phyloP scores from a whole-genome alignment of 1,140 invertebrate genomes.

The Temnothorax curvispinosus region DNA sequence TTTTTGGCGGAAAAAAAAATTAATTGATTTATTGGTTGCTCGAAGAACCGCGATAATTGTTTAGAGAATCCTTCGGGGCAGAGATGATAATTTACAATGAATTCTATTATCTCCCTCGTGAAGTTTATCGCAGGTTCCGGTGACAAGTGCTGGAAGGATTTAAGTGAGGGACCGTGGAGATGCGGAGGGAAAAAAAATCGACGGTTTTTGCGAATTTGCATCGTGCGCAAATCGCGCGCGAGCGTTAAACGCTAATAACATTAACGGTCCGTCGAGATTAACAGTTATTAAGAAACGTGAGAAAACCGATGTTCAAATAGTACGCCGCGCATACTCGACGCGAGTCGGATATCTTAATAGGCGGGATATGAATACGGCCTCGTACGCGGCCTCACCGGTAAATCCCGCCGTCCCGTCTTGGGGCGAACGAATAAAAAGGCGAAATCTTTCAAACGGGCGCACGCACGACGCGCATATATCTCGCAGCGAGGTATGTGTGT shows the following conservation, averaged over 20 bases:
- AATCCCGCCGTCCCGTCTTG: slow-evolving; percentile 36
- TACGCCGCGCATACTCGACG: slow-evolving; percentile 26
- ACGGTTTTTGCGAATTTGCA: slow-evolving; percentile 33
- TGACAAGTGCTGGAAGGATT: slow-evolving; percentile 42
- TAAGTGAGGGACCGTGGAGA: slow-evolving; percentile 22
- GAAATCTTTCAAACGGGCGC: slow-evolving; percentile 39
- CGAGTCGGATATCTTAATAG: slow-evolving; percentile 60
- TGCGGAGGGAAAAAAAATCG: not conserved
- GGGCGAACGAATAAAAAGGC: slow-evolving; percentile 29
- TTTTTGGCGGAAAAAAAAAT: not conserved
- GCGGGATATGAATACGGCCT: slow-evolving; percentile 56
- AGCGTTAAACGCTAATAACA: slow-evolving; percentile 57
- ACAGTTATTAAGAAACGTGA: slow-evolving; percentile 63
- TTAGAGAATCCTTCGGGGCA: not conserved
- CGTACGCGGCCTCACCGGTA: slow-evolving; percentile 42
- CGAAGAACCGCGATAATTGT: not conserved
- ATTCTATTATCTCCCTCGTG: slow-evolving; percentile 23
- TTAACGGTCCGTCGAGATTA: slow-evolving; percentile 59
- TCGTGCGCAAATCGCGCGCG: slow-evolving; percentile 40
- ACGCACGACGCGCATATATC: slow-evolving; percentile 54
- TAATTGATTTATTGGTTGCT: not conserved
- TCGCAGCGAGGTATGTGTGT: not conserved
- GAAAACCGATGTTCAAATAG: slow-evolving; percentile 52
- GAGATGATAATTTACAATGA: not conserved
- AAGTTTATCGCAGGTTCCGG: slow-evolving; percentile 16